These are phyloP conservation scores for Rhipidura dahli DNA, from an alignment of 2,113 vertebrate species.

Conservation along the genomic window DNA sequence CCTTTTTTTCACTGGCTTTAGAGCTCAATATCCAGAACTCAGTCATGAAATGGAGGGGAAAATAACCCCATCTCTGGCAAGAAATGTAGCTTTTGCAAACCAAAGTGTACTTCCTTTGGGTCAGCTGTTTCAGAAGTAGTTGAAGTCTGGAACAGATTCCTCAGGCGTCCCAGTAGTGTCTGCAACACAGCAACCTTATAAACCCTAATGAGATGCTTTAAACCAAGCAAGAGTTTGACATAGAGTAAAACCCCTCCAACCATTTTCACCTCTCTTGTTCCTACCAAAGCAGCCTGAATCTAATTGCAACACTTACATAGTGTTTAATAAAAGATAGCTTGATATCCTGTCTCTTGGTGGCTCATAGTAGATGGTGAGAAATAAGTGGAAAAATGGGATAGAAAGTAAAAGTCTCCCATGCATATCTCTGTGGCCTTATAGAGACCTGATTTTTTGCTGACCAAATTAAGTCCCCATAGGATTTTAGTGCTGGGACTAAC, in stretches of 20 bases:
- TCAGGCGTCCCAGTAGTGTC: background rate
- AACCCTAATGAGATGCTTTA: background rate
- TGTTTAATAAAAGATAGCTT: conserved; percentile 63
- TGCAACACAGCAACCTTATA: background rate
- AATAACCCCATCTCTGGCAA: background rate
- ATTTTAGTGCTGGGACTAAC: background rate
- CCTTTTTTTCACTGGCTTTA: background rate
- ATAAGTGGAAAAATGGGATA: background rate
- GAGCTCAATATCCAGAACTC: background rate
- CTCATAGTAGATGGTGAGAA: background rate
- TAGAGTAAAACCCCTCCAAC: background rate
- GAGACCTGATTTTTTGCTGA: background rate
- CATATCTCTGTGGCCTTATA: background rate
- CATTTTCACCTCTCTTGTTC: background rate
- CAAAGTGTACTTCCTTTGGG: background rate
- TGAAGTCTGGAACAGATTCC: background rate
- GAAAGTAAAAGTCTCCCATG: background rate
- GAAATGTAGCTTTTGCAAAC: background rate
- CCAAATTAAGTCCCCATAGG: background rate
- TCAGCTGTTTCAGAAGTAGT: background rate
- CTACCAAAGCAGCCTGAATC: conserved; percentile 20
- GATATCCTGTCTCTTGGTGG: background rate
- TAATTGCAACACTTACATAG: conserved; percentile 64
- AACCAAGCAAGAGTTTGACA: conserved; percentile 5
- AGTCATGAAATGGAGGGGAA: background rate